phyloP scores from a whole-genome alignment of 2,888 invertebrate species.

The Cecidostiba fungosa region DNA sequence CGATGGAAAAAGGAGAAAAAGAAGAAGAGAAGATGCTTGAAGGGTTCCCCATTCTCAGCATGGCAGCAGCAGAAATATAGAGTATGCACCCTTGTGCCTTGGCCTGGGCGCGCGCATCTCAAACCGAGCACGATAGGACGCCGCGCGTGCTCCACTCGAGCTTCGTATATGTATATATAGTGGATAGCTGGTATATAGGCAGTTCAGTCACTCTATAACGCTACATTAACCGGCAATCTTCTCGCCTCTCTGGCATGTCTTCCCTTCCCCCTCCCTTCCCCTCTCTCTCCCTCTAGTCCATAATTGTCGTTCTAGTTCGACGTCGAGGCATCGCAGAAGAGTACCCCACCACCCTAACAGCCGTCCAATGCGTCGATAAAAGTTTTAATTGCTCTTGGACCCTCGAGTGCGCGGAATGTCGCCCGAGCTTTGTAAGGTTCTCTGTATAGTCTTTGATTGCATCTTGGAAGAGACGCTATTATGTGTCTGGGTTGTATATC shows the following conservation, averaged over 20 bases:
- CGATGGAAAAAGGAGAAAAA: neutral
- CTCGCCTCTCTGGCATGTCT: slow-evolving; percentile 65
- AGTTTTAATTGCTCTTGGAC: slow-evolving; percentile 75
- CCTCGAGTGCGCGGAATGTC: slow-evolving; percentile 49
- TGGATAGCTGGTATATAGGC: slow-evolving; percentile 1
- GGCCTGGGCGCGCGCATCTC: neutral
- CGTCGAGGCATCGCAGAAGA: slow-evolving; percentile 4
- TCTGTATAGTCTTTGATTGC: neutral
- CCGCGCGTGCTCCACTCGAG: too few relatives aligned
- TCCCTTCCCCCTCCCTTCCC: slow-evolving; percentile 56
- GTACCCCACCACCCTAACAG: neutral
- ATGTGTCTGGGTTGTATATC: too few relatives aligned
- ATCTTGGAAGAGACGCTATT: neutral
- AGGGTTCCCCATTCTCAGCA: neutral
- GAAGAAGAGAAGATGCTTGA: neutral
- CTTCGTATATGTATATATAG: neutral
- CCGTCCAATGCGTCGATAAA: slow-evolving; percentile 71
- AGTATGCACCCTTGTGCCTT: slow-evolving; percentile 18
- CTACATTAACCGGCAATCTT: slow-evolving; percentile 75
- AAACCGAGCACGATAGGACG: neutral
- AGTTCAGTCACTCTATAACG: slow-evolving; percentile 69
- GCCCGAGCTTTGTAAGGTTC: slow-evolving; percentile 40
- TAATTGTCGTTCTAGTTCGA: slow-evolving; percentile 15
- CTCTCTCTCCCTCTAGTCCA: slow-evolving; percentile 24
- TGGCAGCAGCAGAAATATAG: neutral